Conservation (phyloP, 1,140 invertebrate species). For the Oryctes rhinoceros region DNA sequence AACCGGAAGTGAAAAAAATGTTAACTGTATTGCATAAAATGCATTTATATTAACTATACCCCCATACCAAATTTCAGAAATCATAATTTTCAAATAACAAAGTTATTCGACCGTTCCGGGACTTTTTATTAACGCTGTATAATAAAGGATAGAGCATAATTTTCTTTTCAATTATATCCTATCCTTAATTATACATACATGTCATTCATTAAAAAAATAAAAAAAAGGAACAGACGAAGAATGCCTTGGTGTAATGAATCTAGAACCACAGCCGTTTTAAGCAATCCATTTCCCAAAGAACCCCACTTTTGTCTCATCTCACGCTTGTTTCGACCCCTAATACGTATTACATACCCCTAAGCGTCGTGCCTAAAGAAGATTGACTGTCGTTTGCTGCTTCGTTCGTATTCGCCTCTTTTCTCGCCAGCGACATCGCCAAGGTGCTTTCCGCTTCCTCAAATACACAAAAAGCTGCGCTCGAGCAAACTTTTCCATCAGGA, state of each 20-base stretch:
- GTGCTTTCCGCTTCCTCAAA: background rate
- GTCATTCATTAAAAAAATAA: no score
- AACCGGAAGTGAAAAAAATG: no score
- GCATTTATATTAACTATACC: no score
- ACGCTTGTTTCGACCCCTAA: background rate
- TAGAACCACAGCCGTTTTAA: background rate
- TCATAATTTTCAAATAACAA: no score
- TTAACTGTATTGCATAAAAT: no score
- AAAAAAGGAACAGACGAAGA: background rate
- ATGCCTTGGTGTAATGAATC: background rate
- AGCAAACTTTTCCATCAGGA: constrained; percentile 10
- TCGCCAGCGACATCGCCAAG: background rate
- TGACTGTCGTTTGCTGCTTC: background rate
- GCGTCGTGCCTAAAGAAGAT: background rate
- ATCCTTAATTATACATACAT: no score
- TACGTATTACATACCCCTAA: background rate
- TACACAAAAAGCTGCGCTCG: background rate
- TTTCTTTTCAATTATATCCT: no score
- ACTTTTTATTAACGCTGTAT: no score
- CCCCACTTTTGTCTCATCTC: background rate
- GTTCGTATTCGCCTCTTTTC: background rate
- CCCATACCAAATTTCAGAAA: no score
- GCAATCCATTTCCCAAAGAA: background rate
- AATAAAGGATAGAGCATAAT: no score
- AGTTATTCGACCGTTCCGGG: no score